A percentile compares a stretch with the other conserved stretches of the same genome.
These are phyloP conservation scores for Agelaius phoeniceus DNA, from an alignment of 2,113 vertebrate species.

Conservation along the genomic window DNA sequence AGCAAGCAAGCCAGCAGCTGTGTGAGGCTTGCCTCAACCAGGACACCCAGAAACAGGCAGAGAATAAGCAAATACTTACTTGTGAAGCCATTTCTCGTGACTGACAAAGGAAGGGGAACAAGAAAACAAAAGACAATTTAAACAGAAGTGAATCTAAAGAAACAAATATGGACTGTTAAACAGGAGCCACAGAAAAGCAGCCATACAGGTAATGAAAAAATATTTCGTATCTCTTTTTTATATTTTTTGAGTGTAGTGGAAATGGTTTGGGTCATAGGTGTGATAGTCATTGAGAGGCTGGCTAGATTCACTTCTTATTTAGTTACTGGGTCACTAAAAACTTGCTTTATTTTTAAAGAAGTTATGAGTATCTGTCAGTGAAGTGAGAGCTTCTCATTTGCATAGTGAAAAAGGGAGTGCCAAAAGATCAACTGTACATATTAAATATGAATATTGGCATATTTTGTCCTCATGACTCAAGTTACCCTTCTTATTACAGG, in stretches of 20 bases:
- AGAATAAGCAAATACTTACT: conserved; percentile 73
- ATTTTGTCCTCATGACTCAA: neutral
- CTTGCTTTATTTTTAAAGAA: neutral
- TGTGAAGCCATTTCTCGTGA: conserved; percentile 77
- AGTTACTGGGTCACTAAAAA: neutral
- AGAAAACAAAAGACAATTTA: conserved; percentile 70
- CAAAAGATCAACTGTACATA: neutral
- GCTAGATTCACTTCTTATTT: neutral
- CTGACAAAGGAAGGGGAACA: conserved; percentile 62
- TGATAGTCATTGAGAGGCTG: neutral
- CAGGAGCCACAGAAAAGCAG: neutral
- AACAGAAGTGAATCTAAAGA: conserved; percentile 32
- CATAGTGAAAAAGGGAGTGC: neutral
- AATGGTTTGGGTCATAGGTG: neutral
- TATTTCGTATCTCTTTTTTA: rapidly evolving
- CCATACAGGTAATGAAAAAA: neutral
- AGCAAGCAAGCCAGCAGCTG: rapidly evolving
- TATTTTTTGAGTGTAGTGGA: neutral
- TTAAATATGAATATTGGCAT: neutral
- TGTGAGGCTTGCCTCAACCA: neutral
- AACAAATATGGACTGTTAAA: neutral
- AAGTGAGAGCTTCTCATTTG: neutral
- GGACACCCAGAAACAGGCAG: neutral
- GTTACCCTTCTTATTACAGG: neutral
- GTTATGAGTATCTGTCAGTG: neutral